Percentiles rank a stretch among this genome's conserved stretches.
These are phyloP conservation scores for Drosophila borealis DNA, from an alignment of 2,888 invertebrate genomes.

Conservation along the genomic window DNA sequence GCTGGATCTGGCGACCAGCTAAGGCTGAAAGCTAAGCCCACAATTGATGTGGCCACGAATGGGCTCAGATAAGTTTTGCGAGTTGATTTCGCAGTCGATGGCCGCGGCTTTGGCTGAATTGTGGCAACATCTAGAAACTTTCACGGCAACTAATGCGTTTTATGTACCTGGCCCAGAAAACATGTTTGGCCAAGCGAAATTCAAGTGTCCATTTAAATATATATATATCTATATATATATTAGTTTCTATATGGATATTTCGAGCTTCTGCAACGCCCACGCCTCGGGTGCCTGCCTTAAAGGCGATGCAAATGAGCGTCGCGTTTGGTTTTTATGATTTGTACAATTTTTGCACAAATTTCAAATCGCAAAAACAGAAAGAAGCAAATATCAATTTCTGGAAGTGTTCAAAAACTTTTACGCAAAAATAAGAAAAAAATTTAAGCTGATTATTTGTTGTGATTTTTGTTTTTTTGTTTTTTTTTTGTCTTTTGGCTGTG, in stretches of 20 bases:
- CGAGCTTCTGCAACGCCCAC: constrained; percentile 46
- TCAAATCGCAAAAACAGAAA: constrained; percentile 5
- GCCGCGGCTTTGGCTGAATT: background rate
- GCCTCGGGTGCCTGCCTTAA: constrained; percentile 29
- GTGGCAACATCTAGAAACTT: constrained; percentile 25
- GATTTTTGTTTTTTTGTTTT: constrained; percentile 6
- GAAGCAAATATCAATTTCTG: constrained; percentile 10
- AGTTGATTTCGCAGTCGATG: background rate
- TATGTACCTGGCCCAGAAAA: constrained; percentile 26
- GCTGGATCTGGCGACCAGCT: no score
- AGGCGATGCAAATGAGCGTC: constrained; percentile 50
- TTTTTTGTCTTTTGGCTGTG: constrained; percentile 16
- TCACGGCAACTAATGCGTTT: constrained; percentile 24
- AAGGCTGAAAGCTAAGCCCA: background rate
- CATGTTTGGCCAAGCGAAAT: constrained; percentile 41
- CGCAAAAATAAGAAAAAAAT: constrained; percentile 10
- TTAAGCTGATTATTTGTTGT: constrained; percentile 66
- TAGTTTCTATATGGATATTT: constrained; percentile 1
- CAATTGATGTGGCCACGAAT: background rate
- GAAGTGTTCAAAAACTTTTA: constrained; percentile 22
- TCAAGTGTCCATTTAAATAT: background rate
- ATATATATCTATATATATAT: background rate
- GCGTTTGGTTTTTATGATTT: constrained; percentile 25
- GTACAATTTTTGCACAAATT: constrained; percentile 24
- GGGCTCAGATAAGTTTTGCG: background rate